A percentile compares a stretch with the other conserved stretches of the same genome.
Evolutionary conservation across 2,113 vertebrate species (phyloP).

Genomic region (Leptobrachium leishanense): DNA sequence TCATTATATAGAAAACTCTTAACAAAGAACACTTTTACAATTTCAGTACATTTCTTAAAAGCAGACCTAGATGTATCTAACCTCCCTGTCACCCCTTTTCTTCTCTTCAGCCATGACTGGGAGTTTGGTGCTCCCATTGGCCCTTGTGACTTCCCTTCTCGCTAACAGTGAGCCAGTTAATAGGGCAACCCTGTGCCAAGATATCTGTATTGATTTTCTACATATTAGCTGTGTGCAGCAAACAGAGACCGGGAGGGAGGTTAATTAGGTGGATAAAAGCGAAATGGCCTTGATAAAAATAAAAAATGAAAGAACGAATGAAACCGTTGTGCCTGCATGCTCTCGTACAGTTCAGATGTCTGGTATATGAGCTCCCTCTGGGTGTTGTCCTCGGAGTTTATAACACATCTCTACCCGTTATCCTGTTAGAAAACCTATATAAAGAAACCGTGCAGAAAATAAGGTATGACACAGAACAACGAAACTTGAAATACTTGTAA

Average conservation of each 20-base stretch:
- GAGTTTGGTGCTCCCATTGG: constrained; percentile 29
- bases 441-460: too few species aligned
- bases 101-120: constrained; percentile 1
- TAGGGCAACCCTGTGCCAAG: constrained; percentile 41
- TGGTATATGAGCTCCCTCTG: neutral
- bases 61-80: neutral
- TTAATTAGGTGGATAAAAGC: constrained; percentile 44
- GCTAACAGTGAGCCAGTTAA: constrained; percentile 36
- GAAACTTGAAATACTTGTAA: too few species aligned
- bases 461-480: too few species aligned
- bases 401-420: neutral
- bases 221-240: constrained; percentile 45
- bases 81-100: constrained; percentile 1
- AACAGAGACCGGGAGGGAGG: constrained; percentile 43
- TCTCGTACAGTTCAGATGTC: neutral
- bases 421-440: neutral
- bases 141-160: constrained; percentile 33
- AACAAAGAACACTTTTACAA: too few species aligned
- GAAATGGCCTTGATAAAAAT: constrained; percentile 42
- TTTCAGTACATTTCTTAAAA: too few species aligned
- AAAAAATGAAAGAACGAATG: constrained; percentile 25
- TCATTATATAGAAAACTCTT: too few species aligned
- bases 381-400: constrained; percentile 4
- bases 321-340: neutral
- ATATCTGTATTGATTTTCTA: constrained; percentile 44